These are phyloP conservation scores for Rhyacophila brunnea DNA, from an alignment of 1,140 invertebrate genomes.

Conservation along the genomic window DNA sequence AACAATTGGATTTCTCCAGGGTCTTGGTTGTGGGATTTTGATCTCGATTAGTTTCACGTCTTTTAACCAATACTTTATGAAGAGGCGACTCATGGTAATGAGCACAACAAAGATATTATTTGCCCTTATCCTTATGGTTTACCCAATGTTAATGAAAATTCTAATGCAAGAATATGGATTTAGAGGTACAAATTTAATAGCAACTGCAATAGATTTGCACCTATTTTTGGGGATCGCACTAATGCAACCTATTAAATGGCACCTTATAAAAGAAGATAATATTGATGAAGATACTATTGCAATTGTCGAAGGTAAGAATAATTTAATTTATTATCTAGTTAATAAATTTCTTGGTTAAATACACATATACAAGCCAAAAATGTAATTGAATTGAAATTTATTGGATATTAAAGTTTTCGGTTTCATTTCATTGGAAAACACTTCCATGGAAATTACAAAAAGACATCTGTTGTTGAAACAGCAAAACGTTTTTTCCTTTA, in stretches of 20 bases:
- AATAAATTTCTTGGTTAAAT: no score
- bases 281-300: background rate
- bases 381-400: no score
- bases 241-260: conserved; percentile 14
- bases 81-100: conserved; percentile 8
- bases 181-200: conserved; percentile 9
- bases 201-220: background rate
- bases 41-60: background rate
- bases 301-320: no score
- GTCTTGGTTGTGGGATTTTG: background rate
- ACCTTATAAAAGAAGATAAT: background rate
- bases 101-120: conserved; percentile 2
- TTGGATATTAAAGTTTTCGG: no score
- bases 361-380: no score
- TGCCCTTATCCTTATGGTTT: background rate
- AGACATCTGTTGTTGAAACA: no score
- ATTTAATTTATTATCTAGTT: no score
- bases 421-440: no score
- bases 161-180: conserved; percentile 3
- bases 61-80: conserved; percentile 13
- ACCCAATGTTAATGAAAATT: conserved; percentile 6
- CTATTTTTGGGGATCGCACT: background rate
- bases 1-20: conserved; percentile 38
- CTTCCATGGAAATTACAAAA: no score
- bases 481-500: no score